These are phyloP conservation scores for Popillia japonica DNA, from an alignment of 1,140 invertebrate genomes.

Conservation along the genomic window DNA sequence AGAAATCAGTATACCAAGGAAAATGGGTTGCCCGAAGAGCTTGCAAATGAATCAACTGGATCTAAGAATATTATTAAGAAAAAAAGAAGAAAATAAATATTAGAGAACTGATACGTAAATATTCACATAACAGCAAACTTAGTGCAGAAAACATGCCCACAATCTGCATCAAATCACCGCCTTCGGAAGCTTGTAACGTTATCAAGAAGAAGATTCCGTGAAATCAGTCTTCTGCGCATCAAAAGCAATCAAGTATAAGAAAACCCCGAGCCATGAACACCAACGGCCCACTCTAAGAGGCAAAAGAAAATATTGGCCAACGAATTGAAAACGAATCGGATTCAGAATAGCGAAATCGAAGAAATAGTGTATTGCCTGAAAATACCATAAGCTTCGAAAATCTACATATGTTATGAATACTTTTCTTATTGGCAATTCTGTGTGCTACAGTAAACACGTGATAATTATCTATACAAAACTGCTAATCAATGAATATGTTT, in stretches of 20 bases:
- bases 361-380: no score
- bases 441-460: no score
- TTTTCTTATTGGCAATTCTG: no score
- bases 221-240: no score
- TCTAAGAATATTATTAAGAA: not conserved
- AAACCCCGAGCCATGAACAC: not conserved
- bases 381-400: no score
- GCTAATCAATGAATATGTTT: no score
- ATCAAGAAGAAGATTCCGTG: not conserved
- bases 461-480: no score
- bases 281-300: not conserved
- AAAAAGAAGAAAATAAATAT: not conserved
- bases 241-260: not conserved
- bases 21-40: not conserved
- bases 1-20: not conserved
- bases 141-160: not conserved
- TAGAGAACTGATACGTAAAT: not conserved
- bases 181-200: not conserved
- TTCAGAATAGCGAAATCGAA: not conserved
- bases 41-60: not conserved
- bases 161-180: not conserved
- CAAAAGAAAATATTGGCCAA: not conserved
- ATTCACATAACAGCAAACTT: not conserved
- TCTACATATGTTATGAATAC: no score
- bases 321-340: conserved; percentile 10